Evolutionary conservation across 2,113 vertebrate species (phyloP).

Genomic region (Gymnocephalus cernua): DNA sequence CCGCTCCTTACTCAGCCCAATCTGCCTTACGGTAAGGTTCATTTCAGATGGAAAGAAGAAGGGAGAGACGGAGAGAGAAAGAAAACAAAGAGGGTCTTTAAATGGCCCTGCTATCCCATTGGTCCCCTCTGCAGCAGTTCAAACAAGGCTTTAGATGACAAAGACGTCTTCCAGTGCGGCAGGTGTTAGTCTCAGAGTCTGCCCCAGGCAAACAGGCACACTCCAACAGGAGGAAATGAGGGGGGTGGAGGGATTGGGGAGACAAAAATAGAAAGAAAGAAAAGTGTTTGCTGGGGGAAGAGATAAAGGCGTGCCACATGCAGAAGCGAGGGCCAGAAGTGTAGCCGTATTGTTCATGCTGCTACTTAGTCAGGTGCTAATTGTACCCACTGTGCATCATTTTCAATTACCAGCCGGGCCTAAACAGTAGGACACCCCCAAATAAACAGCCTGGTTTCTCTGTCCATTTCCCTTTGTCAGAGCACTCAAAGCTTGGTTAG

Average conservation of each 20-base stretch:
- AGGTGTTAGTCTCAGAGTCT: conserved; percentile 89
- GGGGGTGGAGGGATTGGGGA: conserved; percentile 38
- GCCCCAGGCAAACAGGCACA: conserved; percentile 86
- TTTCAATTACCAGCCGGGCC: conserved; percentile 78
- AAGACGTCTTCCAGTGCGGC: conserved; percentile 90
- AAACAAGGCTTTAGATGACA: conserved; percentile 91
- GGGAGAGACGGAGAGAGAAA: conserved; percentile 34
- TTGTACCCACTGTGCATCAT: conserved; percentile 79
- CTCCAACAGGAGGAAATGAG: conserved; percentile 81
- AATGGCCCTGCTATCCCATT: conserved; percentile 81
- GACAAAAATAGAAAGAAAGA: conserved; percentile 46
- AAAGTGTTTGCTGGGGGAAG: conserved; percentile 72
- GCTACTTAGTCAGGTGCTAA: conserved; percentile 85
- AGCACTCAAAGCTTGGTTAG: conserved; percentile 79
- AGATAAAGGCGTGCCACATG: conserved; percentile 83
- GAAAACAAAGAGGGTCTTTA: conserved; percentile 75
- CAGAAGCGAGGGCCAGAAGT: conserved; percentile 82
- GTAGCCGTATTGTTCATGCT: conserved; percentile 85
- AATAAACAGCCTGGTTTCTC: conserved; percentile 75
- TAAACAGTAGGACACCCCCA: conserved; percentile 70
- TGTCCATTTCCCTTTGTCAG: conserved; percentile 65
- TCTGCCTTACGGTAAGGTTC: conserved; percentile 14
- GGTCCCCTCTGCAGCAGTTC: conserved; percentile 85
- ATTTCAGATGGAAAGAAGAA: conserved; percentile 48
- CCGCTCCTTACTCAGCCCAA: conserved; percentile 7